A percentile compares a stretch with the other conserved stretches of the same genome.
These are phyloP conservation scores for Galago senegalensis DNA, from an alignment of 2,797 vertebrate genomes.

Conservation along the genomic window DNA sequence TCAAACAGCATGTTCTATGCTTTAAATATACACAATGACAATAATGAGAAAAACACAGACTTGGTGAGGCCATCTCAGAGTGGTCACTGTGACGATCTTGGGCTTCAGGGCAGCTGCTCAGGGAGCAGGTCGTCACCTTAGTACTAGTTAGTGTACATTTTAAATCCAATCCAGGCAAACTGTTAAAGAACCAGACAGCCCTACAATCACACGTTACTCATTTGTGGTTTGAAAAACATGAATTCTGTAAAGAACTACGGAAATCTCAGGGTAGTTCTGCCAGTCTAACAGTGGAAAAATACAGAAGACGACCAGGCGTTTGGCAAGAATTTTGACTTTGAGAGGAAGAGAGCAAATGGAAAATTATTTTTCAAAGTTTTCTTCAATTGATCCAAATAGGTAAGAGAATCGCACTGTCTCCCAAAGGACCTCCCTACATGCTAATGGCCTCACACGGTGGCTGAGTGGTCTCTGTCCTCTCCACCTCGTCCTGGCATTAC, in stretches of 20 bases:
- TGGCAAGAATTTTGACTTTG: background rate
- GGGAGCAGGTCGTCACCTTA: background rate
- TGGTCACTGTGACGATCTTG: background rate
- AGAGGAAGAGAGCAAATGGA: background rate
- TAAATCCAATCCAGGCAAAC: background rate
- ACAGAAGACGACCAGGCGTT: background rate
- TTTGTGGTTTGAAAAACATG: background rate
- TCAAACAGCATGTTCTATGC: background rate
- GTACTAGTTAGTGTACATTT: background rate
- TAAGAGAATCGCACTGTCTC: constrained; percentile 37
- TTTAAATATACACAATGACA: background rate
- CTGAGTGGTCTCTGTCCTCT: background rate
- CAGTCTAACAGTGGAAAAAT: background rate
- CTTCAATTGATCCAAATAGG: background rate
- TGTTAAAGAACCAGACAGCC: background rate
- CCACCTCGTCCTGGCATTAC: background rate
- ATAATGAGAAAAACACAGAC: background rate
- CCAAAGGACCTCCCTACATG: background rate
- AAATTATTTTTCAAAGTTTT: constrained; percentile 49
- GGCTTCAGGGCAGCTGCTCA: background rate
- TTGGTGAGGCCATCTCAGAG: background rate
- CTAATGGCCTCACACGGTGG: background rate
- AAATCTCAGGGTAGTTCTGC: background rate
- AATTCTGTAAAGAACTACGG: background rate
- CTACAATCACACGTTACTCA: background rate